A percentile compares a stretch with the other conserved stretches of the same genome.
Conservation (phyloP, 2,888 invertebrate species). For the Nemotelus nigrinus region DNA sequence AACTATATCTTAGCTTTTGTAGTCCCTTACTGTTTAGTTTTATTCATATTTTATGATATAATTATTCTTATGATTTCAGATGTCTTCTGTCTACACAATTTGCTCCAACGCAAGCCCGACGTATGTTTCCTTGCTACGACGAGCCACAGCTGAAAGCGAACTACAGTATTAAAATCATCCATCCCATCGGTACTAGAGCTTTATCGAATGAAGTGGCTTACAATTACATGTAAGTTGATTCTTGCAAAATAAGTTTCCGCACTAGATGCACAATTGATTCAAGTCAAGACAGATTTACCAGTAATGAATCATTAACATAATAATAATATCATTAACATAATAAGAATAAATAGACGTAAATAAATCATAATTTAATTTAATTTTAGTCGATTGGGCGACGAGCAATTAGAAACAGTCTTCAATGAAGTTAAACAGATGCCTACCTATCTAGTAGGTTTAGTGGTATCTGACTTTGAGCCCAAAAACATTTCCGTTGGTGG, state of each 20-base stretch:
- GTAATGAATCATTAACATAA: background rate
- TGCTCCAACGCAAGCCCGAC: conserved; percentile 71
- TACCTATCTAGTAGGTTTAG: conserved; percentile 78
- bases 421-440: conserved; percentile 71
- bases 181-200: conserved; percentile 60
- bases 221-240: conserved; percentile 1
- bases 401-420: conserved; percentile 47
- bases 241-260: background rate
- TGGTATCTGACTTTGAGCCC: conserved; percentile 69
- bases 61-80: conserved; percentile 42
- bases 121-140: conserved; percentile 78
- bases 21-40: conserved; percentile 13
- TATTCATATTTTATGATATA: conserved; percentile 2
- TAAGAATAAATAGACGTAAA: background rate
- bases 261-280: too few relatives aligned
- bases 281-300: background rate
- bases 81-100: conserved; percentile 71
- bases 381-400: conserved; percentile 12
- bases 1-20: too few relatives aligned
- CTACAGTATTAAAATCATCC: conserved; percentile 70
- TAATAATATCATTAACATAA: too few relatives aligned
- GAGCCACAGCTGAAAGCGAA: conserved; percentile 73
- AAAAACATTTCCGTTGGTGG: background rate
- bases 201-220: conserved; percentile 55
- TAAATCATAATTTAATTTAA: background rate